Evolutionary conservation across 2,113 vertebrate genomes (phyloP).

Genomic region (Mystacornis crossleyi): DNA sequence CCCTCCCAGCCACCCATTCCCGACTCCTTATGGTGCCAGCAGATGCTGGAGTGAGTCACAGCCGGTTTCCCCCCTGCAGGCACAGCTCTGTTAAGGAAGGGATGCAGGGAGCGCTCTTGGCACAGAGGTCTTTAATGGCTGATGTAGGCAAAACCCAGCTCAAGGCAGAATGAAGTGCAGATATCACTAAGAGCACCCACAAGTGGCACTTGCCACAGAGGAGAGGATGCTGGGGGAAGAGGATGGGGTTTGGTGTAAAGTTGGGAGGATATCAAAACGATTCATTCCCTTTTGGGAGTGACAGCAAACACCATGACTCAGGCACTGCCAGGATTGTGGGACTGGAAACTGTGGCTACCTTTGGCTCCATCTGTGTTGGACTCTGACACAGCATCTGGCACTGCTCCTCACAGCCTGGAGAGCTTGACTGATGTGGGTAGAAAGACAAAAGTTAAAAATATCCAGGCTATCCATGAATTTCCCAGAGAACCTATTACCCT

Average conservation of each 20-base stretch:
- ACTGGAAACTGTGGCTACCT: not conserved
- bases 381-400: not conserved
- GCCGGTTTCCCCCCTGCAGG: not conserved
- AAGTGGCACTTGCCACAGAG: not conserved
- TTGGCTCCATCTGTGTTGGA: not conserved
- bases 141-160: not conserved
- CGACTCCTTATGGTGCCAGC: not conserved
- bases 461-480: not conserved
- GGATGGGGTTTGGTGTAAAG: not conserved
- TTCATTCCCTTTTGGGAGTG: not conserved
- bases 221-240: not conserved
- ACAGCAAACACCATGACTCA: not conserved
- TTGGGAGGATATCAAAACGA: not conserved
- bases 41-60: slow-evolving; percentile 26
- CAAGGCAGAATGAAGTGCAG: not conserved
- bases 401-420: not conserved
- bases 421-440: not conserved
- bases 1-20: not conserved
- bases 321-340: not conserved
- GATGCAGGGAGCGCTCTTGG: not conserved
- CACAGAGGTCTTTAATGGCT: not conserved
- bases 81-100: not conserved
- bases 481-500: not conserved
- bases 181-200: not conserved
- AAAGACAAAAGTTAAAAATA: not conserved